These are phyloP conservation scores for Pseudorectes ferrugineus DNA, from an alignment of 2,113 vertebrate genomes.

Conservation along the genomic window DNA sequence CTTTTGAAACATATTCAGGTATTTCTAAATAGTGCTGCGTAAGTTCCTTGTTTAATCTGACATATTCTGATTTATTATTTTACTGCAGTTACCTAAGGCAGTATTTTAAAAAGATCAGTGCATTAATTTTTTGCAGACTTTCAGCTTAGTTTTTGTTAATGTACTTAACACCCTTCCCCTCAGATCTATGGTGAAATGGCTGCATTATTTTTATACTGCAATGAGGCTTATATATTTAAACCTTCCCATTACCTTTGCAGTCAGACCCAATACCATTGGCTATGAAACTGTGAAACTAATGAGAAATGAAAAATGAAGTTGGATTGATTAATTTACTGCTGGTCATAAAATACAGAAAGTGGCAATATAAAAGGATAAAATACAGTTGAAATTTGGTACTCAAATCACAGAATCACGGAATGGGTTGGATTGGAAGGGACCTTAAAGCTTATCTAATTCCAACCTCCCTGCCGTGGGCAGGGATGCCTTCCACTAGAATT, in stretches of 20 bases:
- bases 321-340: background rate
- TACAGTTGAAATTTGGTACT: background rate
- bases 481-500: background rate
- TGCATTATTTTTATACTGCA: background rate
- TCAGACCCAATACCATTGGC: background rate
- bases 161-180: background rate
- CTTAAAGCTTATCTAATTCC: background rate
- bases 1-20: slow-evolving; percentile 46
- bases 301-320: background rate
- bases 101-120: background rate
- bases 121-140: background rate
- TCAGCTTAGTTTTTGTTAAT: background rate
- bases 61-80: background rate
- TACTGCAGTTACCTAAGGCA: background rate
- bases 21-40: slow-evolving; percentile 43
- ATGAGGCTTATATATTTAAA: slow-evolving; percentile 28
- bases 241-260: background rate
- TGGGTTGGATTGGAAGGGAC: background rate
- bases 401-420: background rate
- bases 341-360: background rate
- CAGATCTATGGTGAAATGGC: background rate
- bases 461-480: background rate
- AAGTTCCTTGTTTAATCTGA: slow-evolving; percentile 16
- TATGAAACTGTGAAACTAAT: slow-evolving; percentile 5
- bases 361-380: background rate